Conservation (phyloP, 1,140 invertebrate species). For the Caenorhabditis inopinata region DNA sequence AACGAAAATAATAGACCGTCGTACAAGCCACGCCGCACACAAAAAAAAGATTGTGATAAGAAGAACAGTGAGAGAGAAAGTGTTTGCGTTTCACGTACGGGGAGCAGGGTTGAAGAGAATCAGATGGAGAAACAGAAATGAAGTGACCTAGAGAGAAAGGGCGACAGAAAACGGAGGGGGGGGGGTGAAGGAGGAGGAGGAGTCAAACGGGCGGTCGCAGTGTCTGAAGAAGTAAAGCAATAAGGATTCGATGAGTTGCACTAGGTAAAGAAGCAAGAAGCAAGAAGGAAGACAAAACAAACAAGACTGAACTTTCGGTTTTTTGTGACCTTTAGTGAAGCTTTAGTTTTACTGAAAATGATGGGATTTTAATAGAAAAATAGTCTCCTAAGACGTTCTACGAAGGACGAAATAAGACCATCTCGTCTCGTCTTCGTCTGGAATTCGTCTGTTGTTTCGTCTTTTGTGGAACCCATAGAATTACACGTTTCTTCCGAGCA, state of each 20-base stretch:
- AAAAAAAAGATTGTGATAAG: constrained; percentile 8
- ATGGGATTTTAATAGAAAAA: no score
- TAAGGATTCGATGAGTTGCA: background rate
- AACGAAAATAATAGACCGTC: background rate
- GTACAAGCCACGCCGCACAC: background rate
- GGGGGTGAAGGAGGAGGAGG: background rate
- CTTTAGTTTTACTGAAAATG: no score
- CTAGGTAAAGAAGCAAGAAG: background rate
- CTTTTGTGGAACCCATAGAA: no score
- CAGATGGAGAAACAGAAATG: background rate
- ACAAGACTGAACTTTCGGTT: background rate
- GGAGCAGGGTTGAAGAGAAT: background rate
- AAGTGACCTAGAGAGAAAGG: background rate
- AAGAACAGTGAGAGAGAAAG: background rate
- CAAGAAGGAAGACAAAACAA: background rate
- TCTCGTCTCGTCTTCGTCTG: no score
- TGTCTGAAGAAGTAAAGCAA: background rate
- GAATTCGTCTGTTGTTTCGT: background rate
- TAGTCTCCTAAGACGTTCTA: no score
- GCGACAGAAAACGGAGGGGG: background rate
- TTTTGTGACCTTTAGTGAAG: no score
- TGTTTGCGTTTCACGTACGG: background rate
- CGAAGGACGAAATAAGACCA: no score
- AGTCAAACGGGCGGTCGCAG: constrained; percentile 15
- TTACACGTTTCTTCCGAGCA: no score